These are phyloP conservation scores for Catotricha subobsoleta DNA, from an alignment of 2,888 invertebrate species.

Conservation along the genomic window DNA sequence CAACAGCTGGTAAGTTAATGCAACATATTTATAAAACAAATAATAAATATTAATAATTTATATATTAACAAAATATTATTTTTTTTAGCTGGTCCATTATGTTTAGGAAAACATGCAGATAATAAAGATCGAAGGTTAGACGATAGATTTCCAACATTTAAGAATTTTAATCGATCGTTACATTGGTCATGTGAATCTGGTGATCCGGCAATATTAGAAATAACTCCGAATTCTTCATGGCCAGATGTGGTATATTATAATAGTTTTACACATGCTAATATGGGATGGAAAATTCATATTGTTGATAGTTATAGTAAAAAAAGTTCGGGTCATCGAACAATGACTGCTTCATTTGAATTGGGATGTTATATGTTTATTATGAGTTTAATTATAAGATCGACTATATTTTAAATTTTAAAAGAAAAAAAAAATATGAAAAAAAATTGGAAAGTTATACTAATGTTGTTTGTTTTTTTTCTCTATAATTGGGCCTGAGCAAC, in stretches of 20 bases:
- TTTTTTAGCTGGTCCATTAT: constrained; percentile 53
- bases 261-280: constrained; percentile 81
- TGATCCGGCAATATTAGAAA: constrained; percentile 52
- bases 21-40: neutral
- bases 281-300: constrained; percentile 88
- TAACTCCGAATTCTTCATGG: constrained; percentile 78
- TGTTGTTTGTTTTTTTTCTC: no score
- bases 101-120: constrained; percentile 46
- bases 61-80: constrained; percentile 4
- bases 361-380: no score
- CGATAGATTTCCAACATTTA: constrained; percentile 59
- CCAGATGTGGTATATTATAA: constrained; percentile 86
- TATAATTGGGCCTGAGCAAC: no score
- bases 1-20: constrained; percentile 42
- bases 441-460: no score
- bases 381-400: no score
- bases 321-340: no score
- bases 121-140: constrained; percentile 57
- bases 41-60: neutral
- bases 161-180: constrained; percentile 67
- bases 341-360: no score
- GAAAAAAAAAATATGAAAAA: no score
- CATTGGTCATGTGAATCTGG: constrained; percentile 49
- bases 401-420: no score
- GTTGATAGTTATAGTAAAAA: constrained; percentile 43